These are phyloP conservation scores for Chaitophorus viminalis DNA, from an alignment of 2,888 invertebrate species.

Conservation along the genomic window DNA sequence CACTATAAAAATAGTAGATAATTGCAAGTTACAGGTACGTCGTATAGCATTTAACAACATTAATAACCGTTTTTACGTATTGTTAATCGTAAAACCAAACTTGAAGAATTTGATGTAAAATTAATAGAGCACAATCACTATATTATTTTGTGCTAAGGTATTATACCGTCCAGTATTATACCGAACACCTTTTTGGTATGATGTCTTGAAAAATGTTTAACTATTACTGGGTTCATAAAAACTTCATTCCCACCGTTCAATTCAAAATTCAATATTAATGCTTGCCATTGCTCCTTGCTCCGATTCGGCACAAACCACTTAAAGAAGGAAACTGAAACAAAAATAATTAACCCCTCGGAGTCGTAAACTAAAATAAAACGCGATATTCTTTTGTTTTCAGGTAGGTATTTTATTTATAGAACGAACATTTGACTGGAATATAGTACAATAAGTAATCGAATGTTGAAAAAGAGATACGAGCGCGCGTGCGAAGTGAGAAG, in stretches of 20 bases:
- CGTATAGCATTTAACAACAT: no score
- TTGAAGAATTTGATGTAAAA: no score
- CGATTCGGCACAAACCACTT: not conserved
- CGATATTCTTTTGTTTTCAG: not conserved
- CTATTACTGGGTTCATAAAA: not conserved
- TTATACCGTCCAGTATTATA: no score
- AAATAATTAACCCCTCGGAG: not conserved
- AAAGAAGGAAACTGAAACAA: not conserved
- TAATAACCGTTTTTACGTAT: no score
- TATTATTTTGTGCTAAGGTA: no score
- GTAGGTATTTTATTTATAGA: not conserved
- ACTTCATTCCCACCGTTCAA: not conserved
- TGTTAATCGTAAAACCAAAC: no score
- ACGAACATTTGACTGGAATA: not conserved
- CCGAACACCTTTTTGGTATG: no score
- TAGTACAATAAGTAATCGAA: not conserved
- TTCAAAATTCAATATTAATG: not conserved
- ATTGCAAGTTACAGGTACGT: no score
- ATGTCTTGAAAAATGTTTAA: not conserved
- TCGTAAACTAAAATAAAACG: not conserved
- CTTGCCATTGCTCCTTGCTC: not conserved
- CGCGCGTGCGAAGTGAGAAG: not conserved
- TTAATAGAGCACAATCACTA: no score
- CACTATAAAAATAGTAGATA: no score
- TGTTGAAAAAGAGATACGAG: not conserved